Conservation (phyloP, 2,113 vertebrate species). For the Anguilla rostrata region DNA sequence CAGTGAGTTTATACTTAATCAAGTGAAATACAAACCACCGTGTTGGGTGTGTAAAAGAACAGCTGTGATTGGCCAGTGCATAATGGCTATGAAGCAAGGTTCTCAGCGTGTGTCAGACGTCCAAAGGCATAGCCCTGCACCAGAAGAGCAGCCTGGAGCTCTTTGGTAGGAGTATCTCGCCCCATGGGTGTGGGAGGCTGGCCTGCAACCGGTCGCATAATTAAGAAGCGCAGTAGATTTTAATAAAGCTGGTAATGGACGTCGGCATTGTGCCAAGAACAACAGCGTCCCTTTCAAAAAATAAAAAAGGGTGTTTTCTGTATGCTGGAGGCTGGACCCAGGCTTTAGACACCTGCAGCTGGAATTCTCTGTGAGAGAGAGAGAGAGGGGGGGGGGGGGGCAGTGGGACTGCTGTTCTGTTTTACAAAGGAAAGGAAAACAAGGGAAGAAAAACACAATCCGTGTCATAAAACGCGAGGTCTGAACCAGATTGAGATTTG, state of each 20-base stretch:
- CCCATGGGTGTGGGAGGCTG: neutral
- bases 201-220: neutral
- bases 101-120: neutral
- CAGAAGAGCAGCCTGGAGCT: neutral
- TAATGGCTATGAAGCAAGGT: neutral
- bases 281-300: constrained; percentile 8
- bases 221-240: constrained; percentile 17
- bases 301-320: neutral
- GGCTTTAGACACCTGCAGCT: constrained; percentile 6
- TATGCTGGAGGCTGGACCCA: neutral
- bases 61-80: neutral
- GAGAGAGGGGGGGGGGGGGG: too few relatives aligned
- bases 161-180: neutral
- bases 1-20: neutral
- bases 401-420: neutral
- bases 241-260: constrained; percentile 9
- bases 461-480: neutral
- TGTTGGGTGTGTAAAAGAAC: neutral
- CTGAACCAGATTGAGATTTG: neutral
- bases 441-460: constrained; percentile 15
- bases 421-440: constrained; percentile 4
- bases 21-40: neutral
- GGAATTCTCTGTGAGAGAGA: neutral
- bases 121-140: too few relatives aligned
- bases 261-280: constrained; percentile 2